These are phyloP conservation scores for Microchirus variegatus DNA, from an alignment of 2,797 vertebrate species.

Conservation along the genomic window DNA sequence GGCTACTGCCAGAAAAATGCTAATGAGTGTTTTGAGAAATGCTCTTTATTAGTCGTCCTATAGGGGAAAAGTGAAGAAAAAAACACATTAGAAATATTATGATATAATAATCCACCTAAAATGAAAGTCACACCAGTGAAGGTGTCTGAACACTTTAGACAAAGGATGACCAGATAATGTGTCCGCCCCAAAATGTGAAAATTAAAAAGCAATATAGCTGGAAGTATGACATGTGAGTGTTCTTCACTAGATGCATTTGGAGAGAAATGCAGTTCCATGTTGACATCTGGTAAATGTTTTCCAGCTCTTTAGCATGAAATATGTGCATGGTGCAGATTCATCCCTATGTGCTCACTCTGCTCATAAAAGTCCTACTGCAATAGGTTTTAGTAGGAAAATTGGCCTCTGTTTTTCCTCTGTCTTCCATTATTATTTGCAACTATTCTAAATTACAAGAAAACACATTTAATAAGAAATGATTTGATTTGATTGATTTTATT, in stretches of 20 bases:
- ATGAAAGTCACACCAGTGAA: constrained; percentile 51
- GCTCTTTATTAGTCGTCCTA: constrained; percentile 9
- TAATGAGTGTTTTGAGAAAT: constrained; percentile 45
- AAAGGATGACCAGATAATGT: constrained; percentile 25
- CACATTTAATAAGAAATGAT: background rate
- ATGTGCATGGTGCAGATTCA: constrained; percentile 15
- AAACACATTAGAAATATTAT: background rate
- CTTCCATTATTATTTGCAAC: background rate
- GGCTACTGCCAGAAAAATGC: constrained; percentile 41
- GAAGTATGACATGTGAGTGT: constrained; percentile 13
- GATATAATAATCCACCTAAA: constrained; percentile 18
- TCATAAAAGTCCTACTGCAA: background rate
- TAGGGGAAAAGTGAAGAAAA: constrained; percentile 3
- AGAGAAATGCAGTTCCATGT: constrained; percentile 24
- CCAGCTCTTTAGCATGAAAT: constrained; percentile 2
- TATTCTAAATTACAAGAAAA: constrained; percentile 4
- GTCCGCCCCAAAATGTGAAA: too few relatives aligned
- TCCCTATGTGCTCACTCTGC: constrained; percentile 1
- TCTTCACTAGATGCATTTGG: constrained; percentile 8
- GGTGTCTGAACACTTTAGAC: constrained; percentile 30
- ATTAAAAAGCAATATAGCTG: constrained; percentile 16
- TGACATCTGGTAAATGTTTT: constrained; percentile 39
- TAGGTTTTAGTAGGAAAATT: constrained; percentile 2
- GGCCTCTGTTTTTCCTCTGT: background rate
- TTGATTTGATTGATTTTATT: background rate